phyloP scores from a whole-genome alignment of 2,888 invertebrate species.

The Spodoptera picta region DNA sequence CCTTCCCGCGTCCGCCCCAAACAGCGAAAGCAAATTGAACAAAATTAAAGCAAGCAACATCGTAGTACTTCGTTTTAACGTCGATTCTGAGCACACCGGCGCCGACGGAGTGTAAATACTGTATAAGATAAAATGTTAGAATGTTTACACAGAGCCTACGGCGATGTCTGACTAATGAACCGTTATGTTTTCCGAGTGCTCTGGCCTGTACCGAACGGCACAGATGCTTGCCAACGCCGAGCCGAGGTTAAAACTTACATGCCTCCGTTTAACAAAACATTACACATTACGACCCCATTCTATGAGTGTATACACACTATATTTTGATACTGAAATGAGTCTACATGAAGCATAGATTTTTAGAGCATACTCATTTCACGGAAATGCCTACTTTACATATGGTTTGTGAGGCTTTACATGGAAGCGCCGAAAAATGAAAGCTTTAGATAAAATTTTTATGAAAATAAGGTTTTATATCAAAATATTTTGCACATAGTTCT shows the following conservation, averaged over 20 bases:
- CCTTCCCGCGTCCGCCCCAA: slow-evolving; percentile 69
- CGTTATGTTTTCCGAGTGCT: slow-evolving; percentile 86
- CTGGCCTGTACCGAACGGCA: slow-evolving; percentile 71
- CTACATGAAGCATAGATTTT: slow-evolving; percentile 6
- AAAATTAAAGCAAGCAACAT: slow-evolving; percentile 76
- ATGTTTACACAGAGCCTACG: slow-evolving; percentile 80
- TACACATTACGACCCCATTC: slow-evolving; percentile 50
- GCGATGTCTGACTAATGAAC: slow-evolving; percentile 81
- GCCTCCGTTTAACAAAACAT: slow-evolving; percentile 60
- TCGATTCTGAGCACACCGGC: slow-evolving; percentile 60
- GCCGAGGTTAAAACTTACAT: slow-evolving; percentile 49
- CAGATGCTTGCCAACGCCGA: slow-evolving; percentile 58
- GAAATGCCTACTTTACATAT: background rate
- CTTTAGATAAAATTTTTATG: too few species aligned
- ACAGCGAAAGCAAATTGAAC: slow-evolving; percentile 71
- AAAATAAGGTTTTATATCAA: too few species aligned
- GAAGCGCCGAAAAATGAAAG: too few species aligned
- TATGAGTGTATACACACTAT: slow-evolving; percentile 17
- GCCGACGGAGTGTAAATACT: slow-evolving; percentile 75
- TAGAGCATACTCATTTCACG: background rate
- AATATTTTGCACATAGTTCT: too few species aligned
- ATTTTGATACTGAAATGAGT: slow-evolving; percentile 30
- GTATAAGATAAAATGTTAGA: slow-evolving; percentile 76
- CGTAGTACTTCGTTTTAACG: slow-evolving; percentile 63
- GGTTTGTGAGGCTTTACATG: background rate